Percentiles rank a stretch among this genome's conserved stretches.
Evolutionary conservation across 2,797 vertebrate species (phyloP).

Genomic region (Xenopus petersii): DNA sequence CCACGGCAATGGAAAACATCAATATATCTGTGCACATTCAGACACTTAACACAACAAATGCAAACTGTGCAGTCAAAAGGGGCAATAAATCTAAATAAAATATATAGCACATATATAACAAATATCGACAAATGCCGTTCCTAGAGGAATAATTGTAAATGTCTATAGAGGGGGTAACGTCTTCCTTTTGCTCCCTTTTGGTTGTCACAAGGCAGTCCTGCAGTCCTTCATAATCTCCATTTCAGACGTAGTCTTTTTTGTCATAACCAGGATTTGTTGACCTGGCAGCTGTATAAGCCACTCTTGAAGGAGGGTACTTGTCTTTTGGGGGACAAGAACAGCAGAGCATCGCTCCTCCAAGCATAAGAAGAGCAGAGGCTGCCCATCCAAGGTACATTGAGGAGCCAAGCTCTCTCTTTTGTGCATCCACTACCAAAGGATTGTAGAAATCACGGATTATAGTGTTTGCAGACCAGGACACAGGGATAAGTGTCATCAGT

Average conservation of each 20-base stretch:
- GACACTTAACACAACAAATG: conserved; percentile 13
- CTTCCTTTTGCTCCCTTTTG: neutral
- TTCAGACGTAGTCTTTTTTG: conserved; percentile 89
- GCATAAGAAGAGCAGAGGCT: conserved; percentile 74
- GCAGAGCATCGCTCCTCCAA: conserved; percentile 87
- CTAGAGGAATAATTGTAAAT: conserved; percentile 20
- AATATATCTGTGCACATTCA: conserved; percentile 26
- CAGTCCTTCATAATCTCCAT: neutral
- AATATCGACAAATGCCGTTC: conserved; percentile 21
- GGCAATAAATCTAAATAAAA: conserved; percentile 1
- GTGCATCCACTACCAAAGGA: conserved; percentile 70
- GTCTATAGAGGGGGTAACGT: conserved; percentile 1
- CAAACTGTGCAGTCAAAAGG: conserved; percentile 8
- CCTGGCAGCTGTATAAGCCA: conserved; percentile 80
- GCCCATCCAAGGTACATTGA: conserved; percentile 90
- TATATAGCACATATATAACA: conserved; percentile 34
- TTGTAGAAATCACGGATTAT: conserved; percentile 94
- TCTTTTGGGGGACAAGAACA: conserved; percentile 86
- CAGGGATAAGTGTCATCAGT: conserved; percentile 84
- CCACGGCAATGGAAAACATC: conserved; percentile 34
- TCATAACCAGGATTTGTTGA: conserved; percentile 77
- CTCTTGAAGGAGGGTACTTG: conserved; percentile 74
- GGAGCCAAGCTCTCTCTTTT: conserved; percentile 85
- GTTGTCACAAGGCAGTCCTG: conserved; percentile 7
- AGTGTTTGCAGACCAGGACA: conserved; percentile 90